Conservation (phyloP, 2,888 invertebrate species). For the Temnothorax ravouxi region DNA sequence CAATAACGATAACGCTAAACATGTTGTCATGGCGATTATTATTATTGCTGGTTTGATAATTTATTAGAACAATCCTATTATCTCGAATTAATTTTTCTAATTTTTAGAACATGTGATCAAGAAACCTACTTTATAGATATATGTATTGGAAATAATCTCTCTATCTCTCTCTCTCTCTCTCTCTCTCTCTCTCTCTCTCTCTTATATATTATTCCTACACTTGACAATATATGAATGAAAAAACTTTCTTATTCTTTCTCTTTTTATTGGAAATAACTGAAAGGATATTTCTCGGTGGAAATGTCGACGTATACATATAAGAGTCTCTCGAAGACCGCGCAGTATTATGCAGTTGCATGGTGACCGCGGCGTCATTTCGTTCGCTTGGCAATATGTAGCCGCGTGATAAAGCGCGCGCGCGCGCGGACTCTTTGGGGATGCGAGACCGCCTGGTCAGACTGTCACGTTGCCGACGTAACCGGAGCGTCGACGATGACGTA, state of each 20-base stretch:
- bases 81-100: neutral
- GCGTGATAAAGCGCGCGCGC: slow-evolving; percentile 4
- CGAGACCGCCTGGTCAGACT: slow-evolving; percentile 65
- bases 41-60: neutral
- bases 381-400: slow-evolving; percentile 21
- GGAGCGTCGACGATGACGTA: slow-evolving; percentile 74
- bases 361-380: slow-evolving; percentile 18
- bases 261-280: neutral
- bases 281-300: neutral
- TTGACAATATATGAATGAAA: neutral
- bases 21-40: neutral
- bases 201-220: neutral
- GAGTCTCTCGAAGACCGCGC: neutral
- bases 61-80: neutral
- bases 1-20: neutral
- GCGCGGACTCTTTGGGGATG: slow-evolving; percentile 22
- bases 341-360: neutral
- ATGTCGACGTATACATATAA: neutral
- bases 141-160: neutral
- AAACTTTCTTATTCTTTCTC: neutral
- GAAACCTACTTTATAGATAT: neutral
- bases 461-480: slow-evolving; percentile 72
- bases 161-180: too few relatives aligned
- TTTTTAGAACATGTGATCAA: neutral
- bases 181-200: too few relatives aligned